These are phyloP conservation scores for Drosophila dunni DNA, from an alignment of 1,140 invertebrate genomes.

Conservation along the genomic window DNA sequence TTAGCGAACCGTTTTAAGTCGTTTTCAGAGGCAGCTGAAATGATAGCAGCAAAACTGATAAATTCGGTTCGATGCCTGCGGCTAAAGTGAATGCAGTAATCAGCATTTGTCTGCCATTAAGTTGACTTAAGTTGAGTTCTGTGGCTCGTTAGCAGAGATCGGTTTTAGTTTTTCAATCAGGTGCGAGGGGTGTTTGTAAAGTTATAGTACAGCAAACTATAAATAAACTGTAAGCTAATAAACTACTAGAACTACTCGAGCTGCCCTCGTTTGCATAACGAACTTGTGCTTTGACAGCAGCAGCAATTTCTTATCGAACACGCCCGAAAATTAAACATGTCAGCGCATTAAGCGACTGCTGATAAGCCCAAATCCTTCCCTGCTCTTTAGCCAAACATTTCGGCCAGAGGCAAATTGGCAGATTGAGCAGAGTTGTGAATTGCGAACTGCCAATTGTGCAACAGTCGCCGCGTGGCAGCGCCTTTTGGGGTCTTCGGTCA, in stretches of 20 bases:
- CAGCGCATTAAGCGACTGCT: slow-evolving; percentile 66
- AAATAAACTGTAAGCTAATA: no score
- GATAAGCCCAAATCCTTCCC: slow-evolving; percentile 55
- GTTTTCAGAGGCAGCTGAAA: slow-evolving; percentile 11
- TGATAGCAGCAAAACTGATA: slow-evolving; percentile 25
- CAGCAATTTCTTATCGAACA: slow-evolving; percentile 50
- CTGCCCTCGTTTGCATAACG: slow-evolving; percentile 37
- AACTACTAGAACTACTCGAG: not conserved
- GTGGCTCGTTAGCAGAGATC: slow-evolving; percentile 1
- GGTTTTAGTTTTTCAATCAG: slow-evolving; percentile 25
- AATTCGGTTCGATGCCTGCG: slow-evolving; percentile 25
- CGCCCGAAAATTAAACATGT: slow-evolving; percentile 77
- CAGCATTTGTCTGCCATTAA: slow-evolving; percentile 38
- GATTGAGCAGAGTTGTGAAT: slow-evolving; percentile 43
- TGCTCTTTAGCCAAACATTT: not conserved
- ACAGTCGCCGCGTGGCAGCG: slow-evolving; percentile 3
- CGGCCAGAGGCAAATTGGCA: slow-evolving; percentile 13
- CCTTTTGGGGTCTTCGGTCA: slow-evolving; percentile 8
- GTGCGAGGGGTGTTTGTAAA: slow-evolving; percentile 36
- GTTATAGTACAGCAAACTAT: not conserved
- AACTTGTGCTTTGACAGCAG: slow-evolving; percentile 45
- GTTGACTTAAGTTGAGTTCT: slow-evolving; percentile 3
- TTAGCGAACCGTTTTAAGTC: slow-evolving; percentile 37
- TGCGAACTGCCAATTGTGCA: slow-evolving; percentile 39
- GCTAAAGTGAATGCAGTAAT: slow-evolving; percentile 17